These are phyloP conservation scores for Cromileptes altivelis DNA, from an alignment of 2,113 vertebrate species.

Conservation along the genomic window DNA sequence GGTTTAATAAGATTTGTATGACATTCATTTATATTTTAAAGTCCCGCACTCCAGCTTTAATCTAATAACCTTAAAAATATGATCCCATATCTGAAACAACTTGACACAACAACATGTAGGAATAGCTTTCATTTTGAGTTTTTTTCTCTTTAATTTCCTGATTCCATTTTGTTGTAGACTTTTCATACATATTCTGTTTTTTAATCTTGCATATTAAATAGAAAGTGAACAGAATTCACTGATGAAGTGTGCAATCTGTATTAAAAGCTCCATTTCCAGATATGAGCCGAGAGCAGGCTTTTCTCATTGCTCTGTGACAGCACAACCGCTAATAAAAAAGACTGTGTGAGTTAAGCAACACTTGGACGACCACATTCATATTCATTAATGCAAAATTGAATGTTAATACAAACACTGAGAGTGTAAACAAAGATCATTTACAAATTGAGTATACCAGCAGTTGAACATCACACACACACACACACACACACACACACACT, in stretches of 20 bases:
- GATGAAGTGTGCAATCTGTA: constrained; percentile 35
- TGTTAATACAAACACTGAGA: constrained; percentile 55
- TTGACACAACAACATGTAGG: neutral
- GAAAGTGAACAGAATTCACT: constrained; percentile 14
- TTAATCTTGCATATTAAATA: constrained; percentile 22
- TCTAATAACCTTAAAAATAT: neutral
- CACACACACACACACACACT: neutral
- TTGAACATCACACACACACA: constrained; percentile 8
- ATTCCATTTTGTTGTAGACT: neutral
- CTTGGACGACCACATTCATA: constrained; percentile 69
- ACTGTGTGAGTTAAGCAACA: constrained; percentile 52
- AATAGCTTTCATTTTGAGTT: neutral
- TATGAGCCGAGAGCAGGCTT: constrained; percentile 19
- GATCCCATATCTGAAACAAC: neutral
- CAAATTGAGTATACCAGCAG: constrained; percentile 48
- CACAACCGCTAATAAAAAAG: constrained; percentile 49
- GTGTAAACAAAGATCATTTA: constrained; percentile 69
- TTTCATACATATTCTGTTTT: constrained; percentile 1
- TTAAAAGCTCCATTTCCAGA: constrained; percentile 40
- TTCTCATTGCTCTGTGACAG: constrained; percentile 41
- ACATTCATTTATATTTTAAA: too few species aligned
- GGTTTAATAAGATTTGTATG: too few species aligned
- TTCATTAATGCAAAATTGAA: constrained; percentile 70
- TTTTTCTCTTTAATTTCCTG: neutral
- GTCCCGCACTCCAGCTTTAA: neutral